phyloP scores from a whole-genome alignment of 92 coral and sea anemone species.

The Muricea muricata region DNA sequence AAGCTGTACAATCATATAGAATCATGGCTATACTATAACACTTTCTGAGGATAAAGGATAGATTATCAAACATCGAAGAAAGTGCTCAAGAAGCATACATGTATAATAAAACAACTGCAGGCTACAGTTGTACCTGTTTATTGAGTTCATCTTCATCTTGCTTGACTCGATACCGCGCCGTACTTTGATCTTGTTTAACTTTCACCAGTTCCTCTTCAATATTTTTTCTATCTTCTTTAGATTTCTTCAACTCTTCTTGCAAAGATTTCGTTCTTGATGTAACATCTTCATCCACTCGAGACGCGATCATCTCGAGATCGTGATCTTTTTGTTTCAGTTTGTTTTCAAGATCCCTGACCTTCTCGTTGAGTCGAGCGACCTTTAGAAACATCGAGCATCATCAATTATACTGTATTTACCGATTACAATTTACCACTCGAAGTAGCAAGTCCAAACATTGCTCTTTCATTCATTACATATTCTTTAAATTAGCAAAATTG shows the following conservation, averaged over 20 bases:
- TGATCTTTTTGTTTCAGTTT: slow-evolving; percentile 71
- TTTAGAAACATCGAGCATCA: slow-evolving; percentile 35
- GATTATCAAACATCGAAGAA: no score
- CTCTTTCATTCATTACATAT: no score
- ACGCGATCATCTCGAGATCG: slow-evolving; percentile 72
- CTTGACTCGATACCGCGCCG: slow-evolving; percentile 71
- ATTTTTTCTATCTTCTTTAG: slow-evolving; percentile 75
- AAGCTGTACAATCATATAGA: no score
- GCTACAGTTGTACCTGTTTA: slow-evolving; percentile 5
- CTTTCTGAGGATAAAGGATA: no score
- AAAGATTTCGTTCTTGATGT: slow-evolving; percentile 59
- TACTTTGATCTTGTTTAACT: slow-evolving; percentile 74
- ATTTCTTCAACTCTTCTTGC: slow-evolving; percentile 80
- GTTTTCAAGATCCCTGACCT: slow-evolving; percentile 78
- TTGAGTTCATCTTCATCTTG: slow-evolving; percentile 18
- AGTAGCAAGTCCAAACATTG: no score
- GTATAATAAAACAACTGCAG: no score
- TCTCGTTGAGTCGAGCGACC: slow-evolving; percentile 89
- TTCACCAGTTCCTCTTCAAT: slow-evolving; percentile 71
- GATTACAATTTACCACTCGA: no score
- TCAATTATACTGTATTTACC: no score
- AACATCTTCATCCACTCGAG: slow-evolving; percentile 17
- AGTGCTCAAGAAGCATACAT: no score
- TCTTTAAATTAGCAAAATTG: no score
- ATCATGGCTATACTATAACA: background rate